A percentile compares a stretch with the other conserved stretches of the same genome.
These are phyloP conservation scores for Epinotia ramella DNA, from an alignment of 2,888 invertebrate species.

Conservation along the genomic window DNA sequence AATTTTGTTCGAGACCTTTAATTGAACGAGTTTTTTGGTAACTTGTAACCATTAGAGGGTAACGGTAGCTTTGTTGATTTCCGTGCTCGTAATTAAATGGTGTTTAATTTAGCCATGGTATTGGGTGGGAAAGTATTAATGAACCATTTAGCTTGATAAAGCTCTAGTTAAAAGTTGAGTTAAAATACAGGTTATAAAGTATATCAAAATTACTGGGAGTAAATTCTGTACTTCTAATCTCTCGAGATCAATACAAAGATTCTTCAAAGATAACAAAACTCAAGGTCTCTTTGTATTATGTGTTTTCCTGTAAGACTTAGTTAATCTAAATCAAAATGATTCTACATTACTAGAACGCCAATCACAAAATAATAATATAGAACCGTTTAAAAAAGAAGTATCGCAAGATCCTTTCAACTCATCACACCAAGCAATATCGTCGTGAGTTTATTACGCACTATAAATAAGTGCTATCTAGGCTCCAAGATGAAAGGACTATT, in stretches of 20 bases:
- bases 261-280: too few species aligned
- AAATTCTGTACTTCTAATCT: too few species aligned
- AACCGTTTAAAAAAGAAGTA: background rate
- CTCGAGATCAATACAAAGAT: too few species aligned
- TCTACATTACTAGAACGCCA: background rate
- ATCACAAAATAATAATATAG: background rate
- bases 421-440: constrained; percentile 18
- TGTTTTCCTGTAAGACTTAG: too few species aligned
- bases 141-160: too few species aligned
- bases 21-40: constrained; percentile 73
- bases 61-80: constrained; percentile 30
- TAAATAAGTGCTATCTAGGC: constrained; percentile 37
- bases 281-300: too few species aligned
- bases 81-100: constrained; percentile 17
- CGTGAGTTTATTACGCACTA: constrained; percentile 30
- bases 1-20: constrained; percentile 79
- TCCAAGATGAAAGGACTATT: constrained; percentile 9
- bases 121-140: constrained; percentile 1
- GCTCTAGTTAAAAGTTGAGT: too few species aligned
- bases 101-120: constrained; percentile 12
- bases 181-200: too few species aligned
- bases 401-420: constrained; percentile 2
- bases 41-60: constrained; percentile 54
- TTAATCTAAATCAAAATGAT: too few species aligned
- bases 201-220: too few species aligned